Percentiles rank a stretch among this genome's conserved stretches.
These are phyloP conservation scores for Thunnus thynnus DNA, from an alignment of 2,113 vertebrate genomes.

Conservation along the genomic window DNA sequence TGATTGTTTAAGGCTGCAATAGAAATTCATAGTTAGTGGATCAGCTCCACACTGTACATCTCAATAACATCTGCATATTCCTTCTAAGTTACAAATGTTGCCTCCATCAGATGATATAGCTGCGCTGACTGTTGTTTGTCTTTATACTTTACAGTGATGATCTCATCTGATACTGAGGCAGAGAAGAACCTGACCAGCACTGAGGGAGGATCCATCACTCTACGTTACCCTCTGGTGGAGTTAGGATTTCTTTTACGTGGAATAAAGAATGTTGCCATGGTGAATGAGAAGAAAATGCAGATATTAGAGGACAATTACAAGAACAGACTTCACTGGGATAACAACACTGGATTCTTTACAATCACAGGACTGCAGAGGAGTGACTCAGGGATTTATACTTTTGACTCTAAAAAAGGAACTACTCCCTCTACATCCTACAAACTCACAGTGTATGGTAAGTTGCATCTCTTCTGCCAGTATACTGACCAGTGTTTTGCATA, in stretches of 20 bases:
- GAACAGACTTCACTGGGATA: slow-evolving; percentile 12
- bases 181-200: neutral
- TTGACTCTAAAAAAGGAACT: neutral
- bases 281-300: too few species aligned
- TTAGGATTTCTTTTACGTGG: too few species aligned
- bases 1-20: too few species aligned
- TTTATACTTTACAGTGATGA: neutral
- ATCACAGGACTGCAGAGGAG: slow-evolving; percentile 24
- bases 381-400: slow-evolving; percentile 19
- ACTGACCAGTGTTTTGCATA: neutral
- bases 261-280: too few species aligned
- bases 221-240: too few species aligned
- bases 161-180: neutral
- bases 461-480: neutral
- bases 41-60: too few species aligned
- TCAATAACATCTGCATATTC: too few species aligned
- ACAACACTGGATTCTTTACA: neutral
- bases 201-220: slow-evolving; percentile 48
- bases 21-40: too few species aligned
- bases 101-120: too few species aligned
- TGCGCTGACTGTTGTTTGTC: too few species aligned
- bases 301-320: too few species aligned
- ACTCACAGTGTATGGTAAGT: slow-evolving; percentile 42
- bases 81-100: too few species aligned
- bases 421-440: neutral